phyloP scores from a whole-genome alignment of 2,113 vertebrate species.

The Cebus imitator region DNA sequence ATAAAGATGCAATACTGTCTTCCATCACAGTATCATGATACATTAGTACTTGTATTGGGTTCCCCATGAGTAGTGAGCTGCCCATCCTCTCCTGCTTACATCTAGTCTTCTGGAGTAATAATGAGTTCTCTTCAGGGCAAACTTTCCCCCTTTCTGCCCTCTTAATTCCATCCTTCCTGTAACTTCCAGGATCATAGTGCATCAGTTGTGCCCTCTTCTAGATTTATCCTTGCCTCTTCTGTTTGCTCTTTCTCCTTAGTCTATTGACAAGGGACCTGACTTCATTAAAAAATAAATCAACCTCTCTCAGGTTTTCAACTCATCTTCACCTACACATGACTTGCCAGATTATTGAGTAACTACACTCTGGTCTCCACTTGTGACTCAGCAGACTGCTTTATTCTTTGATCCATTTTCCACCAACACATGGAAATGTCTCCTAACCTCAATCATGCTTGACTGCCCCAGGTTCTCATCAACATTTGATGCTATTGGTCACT shows the following conservation, averaged over 20 bases:
- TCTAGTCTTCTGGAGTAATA: not conserved
- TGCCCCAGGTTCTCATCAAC: not conserved
- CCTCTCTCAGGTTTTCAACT: not conserved
- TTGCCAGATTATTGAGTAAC: not conserved
- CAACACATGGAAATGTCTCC: not conserved
- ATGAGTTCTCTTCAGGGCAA: not conserved
- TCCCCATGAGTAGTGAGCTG: not conserved
- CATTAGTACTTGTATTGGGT: not conserved
- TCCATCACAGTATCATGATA: not conserved
- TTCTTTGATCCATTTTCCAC: not conserved
- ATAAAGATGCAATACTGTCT: not conserved
- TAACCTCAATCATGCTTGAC: not conserved
- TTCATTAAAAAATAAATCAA: not conserved
- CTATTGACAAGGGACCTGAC: not conserved
- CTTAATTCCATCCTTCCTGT: not conserved
- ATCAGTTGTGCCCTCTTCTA: not conserved
- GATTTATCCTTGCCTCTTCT: not conserved
- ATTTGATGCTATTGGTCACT: not conserved
- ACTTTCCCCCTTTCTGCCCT: not conserved
- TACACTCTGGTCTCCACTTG: not conserved
- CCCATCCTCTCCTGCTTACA: not conserved
- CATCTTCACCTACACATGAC: not conserved
- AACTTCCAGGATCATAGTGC: not conserved
- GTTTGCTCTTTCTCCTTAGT: not conserved
- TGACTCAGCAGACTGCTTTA: not conserved